These are phyloP conservation scores for Petrocephalus microphthalmus DNA, from an alignment of 2,113 vertebrate genomes.

Conservation along the genomic window DNA sequence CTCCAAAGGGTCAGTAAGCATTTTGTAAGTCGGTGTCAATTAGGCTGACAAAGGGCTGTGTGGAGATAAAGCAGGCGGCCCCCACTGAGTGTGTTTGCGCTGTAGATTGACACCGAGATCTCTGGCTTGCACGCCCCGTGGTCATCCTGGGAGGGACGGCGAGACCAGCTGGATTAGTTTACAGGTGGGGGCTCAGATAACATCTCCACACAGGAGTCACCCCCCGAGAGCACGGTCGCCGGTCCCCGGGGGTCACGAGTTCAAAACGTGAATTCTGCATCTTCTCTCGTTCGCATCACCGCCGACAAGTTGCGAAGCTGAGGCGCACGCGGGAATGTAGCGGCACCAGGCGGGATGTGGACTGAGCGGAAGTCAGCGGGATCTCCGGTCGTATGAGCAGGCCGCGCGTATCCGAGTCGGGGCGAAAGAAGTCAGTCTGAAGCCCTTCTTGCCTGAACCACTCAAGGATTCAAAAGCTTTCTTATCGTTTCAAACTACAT, in stretches of 20 bases:
- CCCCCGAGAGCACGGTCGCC: neutral
- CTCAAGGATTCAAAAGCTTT: neutral
- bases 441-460: neutral
- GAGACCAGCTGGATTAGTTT: neutral
- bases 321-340: neutral
- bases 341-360: neutral
- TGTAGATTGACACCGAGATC: neutral
- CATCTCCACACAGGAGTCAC: neutral
- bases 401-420: neutral
- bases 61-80: slow-evolving; percentile 58
- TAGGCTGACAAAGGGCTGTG: slow-evolving; percentile 49
- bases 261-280: neutral
- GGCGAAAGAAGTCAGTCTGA: neutral
- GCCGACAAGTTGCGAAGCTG: neutral
- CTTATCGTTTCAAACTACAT: neutral
- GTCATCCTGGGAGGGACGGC: neutral
- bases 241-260: neutral
- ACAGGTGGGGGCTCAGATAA: neutral
- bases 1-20: slow-evolving; percentile 52
- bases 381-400: neutral
- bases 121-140: neutral
- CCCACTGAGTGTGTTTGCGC: slow-evolving; percentile 28
- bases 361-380: neutral
- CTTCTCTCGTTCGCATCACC: neutral
- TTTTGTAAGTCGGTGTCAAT: slow-evolving; percentile 42